Evolutionary conservation across 2,797 vertebrate species (phyloP).

Genomic region (Rhinoraja longicauda): DNA sequence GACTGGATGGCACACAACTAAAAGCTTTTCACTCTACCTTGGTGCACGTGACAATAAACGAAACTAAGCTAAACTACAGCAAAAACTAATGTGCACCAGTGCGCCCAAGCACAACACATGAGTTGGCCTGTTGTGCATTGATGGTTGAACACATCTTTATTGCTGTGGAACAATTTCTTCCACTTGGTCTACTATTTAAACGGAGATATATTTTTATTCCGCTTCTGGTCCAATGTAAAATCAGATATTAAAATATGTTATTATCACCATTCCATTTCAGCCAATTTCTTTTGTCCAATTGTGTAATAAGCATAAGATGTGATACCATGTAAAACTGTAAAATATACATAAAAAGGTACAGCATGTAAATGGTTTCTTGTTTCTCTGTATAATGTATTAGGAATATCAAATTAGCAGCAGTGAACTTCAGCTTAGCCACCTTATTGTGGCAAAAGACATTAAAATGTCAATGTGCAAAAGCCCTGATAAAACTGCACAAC

Average conservation of each 20-base stretch:
- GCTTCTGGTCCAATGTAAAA: neutral
- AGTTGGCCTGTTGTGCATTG: no score
- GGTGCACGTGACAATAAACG: no score
- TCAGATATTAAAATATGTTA: neutral
- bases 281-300: neutral
- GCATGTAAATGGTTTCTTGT: neutral
- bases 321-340: neutral
- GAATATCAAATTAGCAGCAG: neutral
- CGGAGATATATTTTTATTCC: neutral
- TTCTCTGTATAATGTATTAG: conserved; percentile 5
- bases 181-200: neutral
- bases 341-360: conserved; percentile 19
- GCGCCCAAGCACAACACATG: no score
- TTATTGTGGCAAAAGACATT: conserved; percentile 15
- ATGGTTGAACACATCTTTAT: no score
- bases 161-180: no score
- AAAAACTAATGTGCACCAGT: no score
- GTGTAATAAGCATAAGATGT: neutral
- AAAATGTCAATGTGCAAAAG: conserved; percentile 32
- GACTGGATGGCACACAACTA: no score
- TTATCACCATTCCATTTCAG: conserved; percentile 18
- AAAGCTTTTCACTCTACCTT: no score
- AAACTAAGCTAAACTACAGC: no score
- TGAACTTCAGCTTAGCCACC: conserved; percentile 7
- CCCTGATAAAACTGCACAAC: conserved; percentile 31